phyloP scores from a whole-genome alignment of 2,888 invertebrate genomes.

The Melikaiella ostensackeni region DNA sequence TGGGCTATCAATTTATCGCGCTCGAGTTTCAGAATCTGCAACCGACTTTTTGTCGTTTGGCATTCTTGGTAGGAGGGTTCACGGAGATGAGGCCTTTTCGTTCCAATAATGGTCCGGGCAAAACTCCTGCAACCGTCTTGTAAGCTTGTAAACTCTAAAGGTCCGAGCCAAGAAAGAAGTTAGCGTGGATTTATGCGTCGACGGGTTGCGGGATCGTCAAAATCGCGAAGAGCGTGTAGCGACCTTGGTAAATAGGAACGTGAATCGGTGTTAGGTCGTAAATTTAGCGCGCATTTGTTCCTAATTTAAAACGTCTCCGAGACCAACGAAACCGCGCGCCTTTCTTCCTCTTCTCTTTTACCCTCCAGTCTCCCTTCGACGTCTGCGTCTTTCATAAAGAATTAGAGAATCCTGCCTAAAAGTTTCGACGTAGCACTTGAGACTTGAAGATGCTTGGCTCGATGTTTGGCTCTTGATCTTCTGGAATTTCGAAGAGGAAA shows the following conservation, averaged over 20 bases:
- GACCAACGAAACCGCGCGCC: constrained; percentile 44
- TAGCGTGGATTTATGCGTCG: constrained; percentile 48
- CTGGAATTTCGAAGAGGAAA: neutral
- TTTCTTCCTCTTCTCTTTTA: constrained; percentile 36
- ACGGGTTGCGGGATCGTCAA: constrained; percentile 53
- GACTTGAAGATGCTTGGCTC: neutral
- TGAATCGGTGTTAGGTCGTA: constrained; percentile 64
- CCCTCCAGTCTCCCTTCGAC: neutral
- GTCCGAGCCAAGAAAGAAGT: constrained; percentile 31
- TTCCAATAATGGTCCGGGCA: constrained; percentile 41
- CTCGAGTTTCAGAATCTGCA: constrained; percentile 49
- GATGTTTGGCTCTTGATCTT: neutral
- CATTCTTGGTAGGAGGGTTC: constrained; percentile 51
- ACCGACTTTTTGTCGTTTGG: constrained; percentile 48
- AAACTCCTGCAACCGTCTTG: constrained; percentile 30
- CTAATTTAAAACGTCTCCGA: constrained; percentile 65
- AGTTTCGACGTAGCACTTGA: constrained; percentile 21
- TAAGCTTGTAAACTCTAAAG: neutral
- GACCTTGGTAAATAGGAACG: constrained; percentile 53
- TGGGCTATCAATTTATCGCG: constrained; percentile 58
- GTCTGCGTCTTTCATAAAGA: constrained; percentile 30
- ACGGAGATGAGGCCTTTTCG: constrained; percentile 49
- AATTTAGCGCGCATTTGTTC: constrained; percentile 68
- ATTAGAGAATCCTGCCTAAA: constrained; percentile 4
- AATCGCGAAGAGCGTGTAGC: constrained; percentile 46